Conservation (phyloP, 2,797 vertebrate genomes). For the Dromococcyx pavoninus region DNA sequence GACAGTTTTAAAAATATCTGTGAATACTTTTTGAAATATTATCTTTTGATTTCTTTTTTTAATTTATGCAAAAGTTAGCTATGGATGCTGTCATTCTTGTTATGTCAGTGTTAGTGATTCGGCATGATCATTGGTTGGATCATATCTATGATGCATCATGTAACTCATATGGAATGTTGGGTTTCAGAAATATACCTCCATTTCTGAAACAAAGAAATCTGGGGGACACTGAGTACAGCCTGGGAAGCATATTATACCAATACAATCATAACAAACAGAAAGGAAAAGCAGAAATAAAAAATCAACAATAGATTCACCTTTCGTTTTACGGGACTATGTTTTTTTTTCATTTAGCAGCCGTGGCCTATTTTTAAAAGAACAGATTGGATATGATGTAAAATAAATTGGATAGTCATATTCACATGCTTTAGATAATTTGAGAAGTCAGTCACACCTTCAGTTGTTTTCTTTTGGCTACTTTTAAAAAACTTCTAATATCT, state of each 20-base stretch:
- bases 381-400: background rate
- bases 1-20: background rate
- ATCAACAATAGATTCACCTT: background rate
- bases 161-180: background rate
- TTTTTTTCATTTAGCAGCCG: background rate
- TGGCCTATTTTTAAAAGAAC: background rate
- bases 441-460: background rate
- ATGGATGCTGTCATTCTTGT: background rate
- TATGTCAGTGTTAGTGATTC: background rate
- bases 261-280: background rate
- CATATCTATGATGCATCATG: background rate
- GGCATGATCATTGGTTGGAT: background rate
- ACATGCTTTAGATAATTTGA: background rate
- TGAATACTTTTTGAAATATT: background rate
- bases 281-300: background rate
- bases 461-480: background rate
- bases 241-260: background rate
- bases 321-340: background rate
- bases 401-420: background rate
- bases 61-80: background rate
- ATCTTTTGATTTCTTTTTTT: background rate
- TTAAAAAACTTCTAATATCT: background rate
- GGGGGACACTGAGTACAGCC: background rate
- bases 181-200: background rate
- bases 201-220: slow-evolving; percentile 9